Percentiles rank a stretch among this genome's conserved stretches.
Conservation (phyloP, 2,888 invertebrate species). For the Dasysyrphus tricinctus region DNA sequence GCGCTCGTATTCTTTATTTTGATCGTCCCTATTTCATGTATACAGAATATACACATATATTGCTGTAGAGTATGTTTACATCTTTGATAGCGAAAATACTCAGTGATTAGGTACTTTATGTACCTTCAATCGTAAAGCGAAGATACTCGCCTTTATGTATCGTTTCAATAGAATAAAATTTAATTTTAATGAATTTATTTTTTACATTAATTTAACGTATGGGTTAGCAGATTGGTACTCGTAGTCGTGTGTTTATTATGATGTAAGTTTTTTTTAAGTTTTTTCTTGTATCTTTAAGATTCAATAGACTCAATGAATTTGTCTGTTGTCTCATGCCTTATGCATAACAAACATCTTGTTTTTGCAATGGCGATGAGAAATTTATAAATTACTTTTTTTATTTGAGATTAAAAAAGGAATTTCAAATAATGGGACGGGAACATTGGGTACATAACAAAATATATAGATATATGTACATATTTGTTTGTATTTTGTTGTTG, state of each 20-base stretch:
- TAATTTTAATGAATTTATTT: slow-evolving; percentile 62
- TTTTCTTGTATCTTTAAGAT: slow-evolving; percentile 39
- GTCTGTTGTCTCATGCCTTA: slow-evolving; percentile 34
- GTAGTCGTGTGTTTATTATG: slow-evolving; percentile 54
- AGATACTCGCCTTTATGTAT: slow-evolving; percentile 35
- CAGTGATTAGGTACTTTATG: not conserved
- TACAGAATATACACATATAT: slow-evolving; percentile 12
- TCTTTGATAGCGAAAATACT: slow-evolving; percentile 60
- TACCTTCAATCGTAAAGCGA: slow-evolving; percentile 38
- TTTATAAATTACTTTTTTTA: not conserved
- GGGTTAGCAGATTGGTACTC: slow-evolving; percentile 59
- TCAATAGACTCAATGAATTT: slow-evolving; percentile 52
- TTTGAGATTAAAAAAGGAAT: not conserved
- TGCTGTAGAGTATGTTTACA: slow-evolving; percentile 46
- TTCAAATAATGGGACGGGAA: not conserved
- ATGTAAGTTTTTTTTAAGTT: slow-evolving; percentile 46
- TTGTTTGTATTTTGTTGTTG: too few species aligned
- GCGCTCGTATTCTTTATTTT: slow-evolving; percentile 62
- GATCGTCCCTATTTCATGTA: slow-evolving; percentile 55
- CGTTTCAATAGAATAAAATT: slow-evolving; percentile 58
- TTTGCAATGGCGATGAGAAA: not conserved
- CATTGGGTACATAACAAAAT: too few species aligned
- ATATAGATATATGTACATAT: too few species aligned
- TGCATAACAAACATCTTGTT: not conserved
- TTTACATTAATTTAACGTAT: slow-evolving; percentile 55